Percentiles rank a stretch among this genome's conserved stretches.
phyloP scores from a whole-genome alignment of 2,797 vertebrate genomes.

The Apogon talboti region DNA sequence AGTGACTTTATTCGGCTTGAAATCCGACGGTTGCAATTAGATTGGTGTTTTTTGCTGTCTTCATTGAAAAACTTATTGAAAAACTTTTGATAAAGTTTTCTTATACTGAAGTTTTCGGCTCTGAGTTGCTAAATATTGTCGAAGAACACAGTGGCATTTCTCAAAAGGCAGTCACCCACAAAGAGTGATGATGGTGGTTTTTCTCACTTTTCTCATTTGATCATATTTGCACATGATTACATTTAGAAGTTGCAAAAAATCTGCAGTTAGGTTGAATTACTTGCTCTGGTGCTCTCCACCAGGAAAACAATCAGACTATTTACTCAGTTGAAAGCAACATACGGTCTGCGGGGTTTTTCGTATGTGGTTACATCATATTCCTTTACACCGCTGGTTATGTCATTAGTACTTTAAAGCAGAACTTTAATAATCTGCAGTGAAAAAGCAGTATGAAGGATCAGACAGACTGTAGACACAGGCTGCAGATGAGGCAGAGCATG shows the following conservation, averaged over 20 bases:
- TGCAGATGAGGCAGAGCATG: too few species aligned
- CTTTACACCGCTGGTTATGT: too few species aligned
- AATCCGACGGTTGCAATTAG: constrained; percentile 27
- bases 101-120: not conserved
- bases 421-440: too few species aligned
- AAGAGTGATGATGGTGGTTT: constrained; percentile 1
- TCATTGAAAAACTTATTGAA: constrained; percentile 21
- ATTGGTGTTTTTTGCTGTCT: constrained; percentile 23
- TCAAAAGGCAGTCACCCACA: not conserved
- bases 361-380: too few species aligned
- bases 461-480: too few species aligned
- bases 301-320: too few species aligned
- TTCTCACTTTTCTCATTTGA: not conserved
- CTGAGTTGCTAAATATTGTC: not conserved
- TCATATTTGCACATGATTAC: not conserved
- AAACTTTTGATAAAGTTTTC: constrained; percentile 23
- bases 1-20: constrained; percentile 5
- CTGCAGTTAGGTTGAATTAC: too few species aligned
- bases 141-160: constrained; percentile 6
- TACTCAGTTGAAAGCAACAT: too few species aligned
- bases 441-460: too few species aligned
- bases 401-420: too few species aligned
- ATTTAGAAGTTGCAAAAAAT: not conserved
- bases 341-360: too few species aligned
- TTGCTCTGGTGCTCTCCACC: not conserved